A percentile compares a stretch with the other conserved stretches of the same genome.
Conservation (phyloP, 2,888 invertebrate genomes). For the Cordilura impudica region DNA sequence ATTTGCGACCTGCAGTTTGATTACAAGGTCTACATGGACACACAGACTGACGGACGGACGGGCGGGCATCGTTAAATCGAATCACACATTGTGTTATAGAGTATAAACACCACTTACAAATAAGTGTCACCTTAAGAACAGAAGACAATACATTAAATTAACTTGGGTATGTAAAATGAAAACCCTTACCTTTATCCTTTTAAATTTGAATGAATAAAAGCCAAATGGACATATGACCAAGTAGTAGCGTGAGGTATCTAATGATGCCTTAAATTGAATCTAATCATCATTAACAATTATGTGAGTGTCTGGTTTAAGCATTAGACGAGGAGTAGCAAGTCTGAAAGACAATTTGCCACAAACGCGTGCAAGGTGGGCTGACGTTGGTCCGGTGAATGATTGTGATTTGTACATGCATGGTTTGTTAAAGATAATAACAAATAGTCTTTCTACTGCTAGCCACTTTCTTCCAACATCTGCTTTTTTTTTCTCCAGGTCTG, state of each 20-base stretch:
- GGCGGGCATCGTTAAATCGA: too few species aligned
- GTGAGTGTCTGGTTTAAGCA: conserved; percentile 46
- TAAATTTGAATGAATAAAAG: background rate
- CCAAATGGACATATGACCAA: background rate
- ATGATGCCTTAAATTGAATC: conserved; percentile 78
- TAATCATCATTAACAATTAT: conserved; percentile 78
- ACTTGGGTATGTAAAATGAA: background rate
- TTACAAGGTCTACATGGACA: too few species aligned
- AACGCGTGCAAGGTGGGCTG: conserved; percentile 3
- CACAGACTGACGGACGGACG: too few species aligned
- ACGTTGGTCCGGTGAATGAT: conserved; percentile 14
- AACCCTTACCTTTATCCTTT: background rate
- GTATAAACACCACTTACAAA: too few species aligned
- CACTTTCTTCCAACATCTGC: conserved; percentile 8
- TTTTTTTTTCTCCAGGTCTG: conserved; percentile 7
- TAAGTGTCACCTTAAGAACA: background rate
- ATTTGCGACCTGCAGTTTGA: too few species aligned
- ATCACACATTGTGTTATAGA: too few species aligned
- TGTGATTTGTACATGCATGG: conserved; percentile 31
- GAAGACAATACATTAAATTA: background rate
- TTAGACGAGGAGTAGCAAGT: conserved; percentile 34
- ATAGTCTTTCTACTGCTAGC: conserved; percentile 1
- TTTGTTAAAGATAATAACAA: conserved; percentile 42
- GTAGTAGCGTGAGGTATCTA: conserved; percentile 69
- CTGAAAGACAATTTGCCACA: conserved; percentile 48